Conservation (phyloP, 2,888 invertebrate species). For the Vannuccia rotundouncinata region DNA sequence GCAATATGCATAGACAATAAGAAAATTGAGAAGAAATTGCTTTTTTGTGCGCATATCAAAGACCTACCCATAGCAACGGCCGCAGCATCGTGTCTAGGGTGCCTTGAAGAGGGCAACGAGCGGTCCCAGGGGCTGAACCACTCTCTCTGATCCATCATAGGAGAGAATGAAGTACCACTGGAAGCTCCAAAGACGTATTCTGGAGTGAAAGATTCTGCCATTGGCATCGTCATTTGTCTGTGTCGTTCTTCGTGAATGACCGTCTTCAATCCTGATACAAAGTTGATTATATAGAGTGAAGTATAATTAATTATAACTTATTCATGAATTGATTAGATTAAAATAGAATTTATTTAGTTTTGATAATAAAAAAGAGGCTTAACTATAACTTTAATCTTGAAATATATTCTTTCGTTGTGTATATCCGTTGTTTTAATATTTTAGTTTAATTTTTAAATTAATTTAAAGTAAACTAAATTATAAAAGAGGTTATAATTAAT, state of each 20-base stretch:
- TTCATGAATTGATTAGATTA: too few relatives aligned
- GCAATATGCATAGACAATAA: too few relatives aligned
- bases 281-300: too few relatives aligned
- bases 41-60: background rate
- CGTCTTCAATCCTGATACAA: slow-evolving; percentile 7
- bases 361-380: too few relatives aligned
- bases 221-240: background rate
- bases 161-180: background rate
- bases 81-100: slow-evolving; percentile 24
- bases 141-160: background rate
- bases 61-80: slow-evolving; percentile 27
- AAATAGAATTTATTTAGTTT: too few relatives aligned
- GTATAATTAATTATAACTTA: too few relatives aligned
- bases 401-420: too few relatives aligned
- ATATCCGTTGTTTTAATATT: too few relatives aligned
- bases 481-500: too few relatives aligned
- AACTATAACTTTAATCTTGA: too few relatives aligned
- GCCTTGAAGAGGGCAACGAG: slow-evolving; percentile 21
- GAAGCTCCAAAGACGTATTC: background rate
- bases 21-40: background rate
- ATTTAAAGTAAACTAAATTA: too few relatives aligned
- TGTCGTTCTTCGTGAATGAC: background rate
- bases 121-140: slow-evolving; percentile 37
- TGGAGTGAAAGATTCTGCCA: slow-evolving; percentile 1
- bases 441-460: too few relatives aligned